These are phyloP conservation scores for Agelastica alni DNA, from an alignment of 2,888 invertebrate species.

Conservation along the genomic window DNA sequence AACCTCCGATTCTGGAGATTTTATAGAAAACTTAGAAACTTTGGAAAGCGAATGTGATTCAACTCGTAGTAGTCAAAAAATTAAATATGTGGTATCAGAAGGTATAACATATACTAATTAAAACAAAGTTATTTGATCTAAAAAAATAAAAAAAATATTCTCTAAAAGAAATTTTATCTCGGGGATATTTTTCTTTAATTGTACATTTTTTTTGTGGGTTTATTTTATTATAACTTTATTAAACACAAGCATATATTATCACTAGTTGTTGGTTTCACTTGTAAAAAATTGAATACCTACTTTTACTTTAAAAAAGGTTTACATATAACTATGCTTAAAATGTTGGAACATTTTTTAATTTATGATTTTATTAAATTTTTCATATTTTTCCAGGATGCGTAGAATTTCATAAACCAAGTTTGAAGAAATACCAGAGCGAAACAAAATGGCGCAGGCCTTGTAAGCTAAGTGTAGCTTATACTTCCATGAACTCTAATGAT, in stretches of 20 bases:
- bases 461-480: conserved; percentile 67
- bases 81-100: conserved; percentile 22
- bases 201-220: too few relatives aligned
- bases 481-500: conserved; percentile 61
- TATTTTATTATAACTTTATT: too few relatives aligned
- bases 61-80: conserved; percentile 5
- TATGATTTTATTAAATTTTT: not conserved
- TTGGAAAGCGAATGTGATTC: conserved; percentile 41
- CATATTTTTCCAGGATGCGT: conserved; percentile 35
- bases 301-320: too few relatives aligned
- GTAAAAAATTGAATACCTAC: too few relatives aligned
- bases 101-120: too few relatives aligned
- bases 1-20: conserved; percentile 27
- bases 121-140: too few relatives aligned
- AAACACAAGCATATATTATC: too few relatives aligned
- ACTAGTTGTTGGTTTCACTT: too few relatives aligned
- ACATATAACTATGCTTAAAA: not conserved
- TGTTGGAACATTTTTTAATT: not conserved
- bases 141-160: too few relatives aligned
- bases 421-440: conserved; percentile 55
- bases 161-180: too few relatives aligned
- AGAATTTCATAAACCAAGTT: conserved; percentile 50
- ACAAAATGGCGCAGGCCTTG: conserved; percentile 66
- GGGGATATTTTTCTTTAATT: too few relatives aligned
- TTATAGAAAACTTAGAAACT: conserved; percentile 37